Evolutionary conservation across 1,140 invertebrate species (phyloP), one percentile per base, ranked within the genome.

Genomic region (Aphelenchoides avenae): DNA sequence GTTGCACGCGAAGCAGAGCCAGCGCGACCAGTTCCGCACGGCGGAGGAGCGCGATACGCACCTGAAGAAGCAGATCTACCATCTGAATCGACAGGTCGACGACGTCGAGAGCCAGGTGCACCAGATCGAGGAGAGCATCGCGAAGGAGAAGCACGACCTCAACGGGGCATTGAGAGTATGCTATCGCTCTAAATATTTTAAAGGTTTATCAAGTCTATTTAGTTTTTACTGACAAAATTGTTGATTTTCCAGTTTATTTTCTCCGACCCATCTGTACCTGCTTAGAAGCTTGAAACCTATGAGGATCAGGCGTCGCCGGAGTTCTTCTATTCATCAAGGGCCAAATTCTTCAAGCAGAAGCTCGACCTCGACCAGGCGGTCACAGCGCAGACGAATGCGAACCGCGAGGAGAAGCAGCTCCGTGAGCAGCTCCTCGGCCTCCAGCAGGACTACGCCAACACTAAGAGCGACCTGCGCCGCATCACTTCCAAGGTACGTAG

Each of bases 1-100:
- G 78, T 78, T 99, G 6, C 97, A 97, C 81, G 94, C 92, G 0
- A 98, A 98, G 78, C 93, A 97, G 81, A 94, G 94, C 0, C 82
- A 93, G 70, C 91, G 91, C 0, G 92, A 89, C 66, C 92, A 97
- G 79, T 98, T 98, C 80, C 90, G 89, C 0, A 91, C 88, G 0
- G 89, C 89, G 76, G 75, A 86, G 91, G 77, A 91, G 89, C 71
- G 92, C 96, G 79, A 81, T 97, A 30, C 27, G 15, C 43, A 64
- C 30, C 62, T 79, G 74, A 46, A 77, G 70, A 5, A 53, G 78
- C 82, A 82, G 51, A 82, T 84, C 57, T 75, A 78, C 57, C 83
- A 83, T 57, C 83, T 83, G 61, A 77, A 48, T 15, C 29, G 37
- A 6, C 44, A 58, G 31, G 53, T 57, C n/a, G 36, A 42, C 20